Conservation (phyloP, 2,888 invertebrate species). For the Trisateles emortualis region DNA sequence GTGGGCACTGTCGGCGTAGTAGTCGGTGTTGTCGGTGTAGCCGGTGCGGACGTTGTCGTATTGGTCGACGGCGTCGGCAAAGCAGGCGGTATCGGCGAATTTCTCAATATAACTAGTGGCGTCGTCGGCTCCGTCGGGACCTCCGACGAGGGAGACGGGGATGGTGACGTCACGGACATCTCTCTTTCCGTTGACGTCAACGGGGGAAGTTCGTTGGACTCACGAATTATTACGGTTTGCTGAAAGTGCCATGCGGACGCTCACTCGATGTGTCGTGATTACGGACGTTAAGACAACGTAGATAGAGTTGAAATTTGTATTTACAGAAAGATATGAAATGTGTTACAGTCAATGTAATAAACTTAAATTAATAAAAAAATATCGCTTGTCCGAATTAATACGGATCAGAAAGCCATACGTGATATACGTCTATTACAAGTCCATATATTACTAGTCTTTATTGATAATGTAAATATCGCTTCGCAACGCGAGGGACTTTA, state of each 20-base stretch:
- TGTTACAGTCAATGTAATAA: not conserved
- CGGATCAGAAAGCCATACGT: too few relatives aligned
- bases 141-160: slow-evolving; percentile 55
- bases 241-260: slow-evolving; percentile 86
- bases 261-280: slow-evolving; percentile 79
- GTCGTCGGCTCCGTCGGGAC: slow-evolving; percentile 50
- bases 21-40: slow-evolving; percentile 50
- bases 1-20: slow-evolving; percentile 54
- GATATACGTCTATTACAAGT: too few relatives aligned
- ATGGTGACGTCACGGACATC: slow-evolving; percentile 60
- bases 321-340: slow-evolving; percentile 20
- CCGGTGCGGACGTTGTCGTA: too few relatives aligned
- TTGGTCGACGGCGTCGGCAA: slow-evolving; percentile 47
- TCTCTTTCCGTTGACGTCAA: slow-evolving; percentile 65
- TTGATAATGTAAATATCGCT: too few relatives aligned
- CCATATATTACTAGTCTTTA: too few relatives aligned
- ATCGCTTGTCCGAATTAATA: too few relatives aligned
- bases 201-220: slow-evolving; percentile 77
- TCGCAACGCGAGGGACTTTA: too few relatives aligned
- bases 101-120: slow-evolving; percentile 27
- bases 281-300: slow-evolving; percentile 68
- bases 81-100: slow-evolving; percentile 48
- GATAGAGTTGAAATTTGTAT: slow-evolving; percentile 25
- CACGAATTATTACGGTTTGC: slow-evolving; percentile 84
- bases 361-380: too few relatives aligned